Evolutionary conservation across 2,113 vertebrate species (phyloP).

Genomic region (Serinus canaria): DNA sequence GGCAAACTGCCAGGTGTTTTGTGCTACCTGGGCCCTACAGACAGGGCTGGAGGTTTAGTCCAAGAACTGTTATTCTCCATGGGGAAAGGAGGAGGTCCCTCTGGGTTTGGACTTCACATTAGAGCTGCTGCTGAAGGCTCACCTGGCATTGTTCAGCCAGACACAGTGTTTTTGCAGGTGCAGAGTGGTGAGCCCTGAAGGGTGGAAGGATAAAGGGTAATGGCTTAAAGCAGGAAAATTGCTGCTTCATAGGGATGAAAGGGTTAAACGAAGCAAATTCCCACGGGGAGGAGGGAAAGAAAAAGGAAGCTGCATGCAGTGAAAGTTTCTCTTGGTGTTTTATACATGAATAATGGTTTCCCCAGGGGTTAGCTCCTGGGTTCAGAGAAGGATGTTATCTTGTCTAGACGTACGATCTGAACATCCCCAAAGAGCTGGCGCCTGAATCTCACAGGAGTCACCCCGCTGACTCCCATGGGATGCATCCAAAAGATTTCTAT

Average conservation of each 20-base stretch:
- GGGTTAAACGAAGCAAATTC: slow-evolving; percentile 59
- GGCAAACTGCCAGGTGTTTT: background rate
- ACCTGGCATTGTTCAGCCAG: slow-evolving; percentile 22
- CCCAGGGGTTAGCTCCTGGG: slow-evolving; percentile 54
- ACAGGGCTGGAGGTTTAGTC: background rate
- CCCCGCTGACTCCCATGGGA: slow-evolving; percentile 38
- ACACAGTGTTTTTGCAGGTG: slow-evolving; percentile 18
- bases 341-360: slow-evolving; percentile 55
- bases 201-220: background rate
- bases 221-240: background rate
- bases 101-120: slow-evolving; percentile 44
- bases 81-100: background rate
- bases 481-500: slow-evolving; percentile 46
- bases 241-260: background rate
- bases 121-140: background rate
- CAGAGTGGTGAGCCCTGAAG: slow-evolving; percentile 12
- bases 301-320: slow-evolving; percentile 5
- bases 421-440: slow-evolving; percentile 56
- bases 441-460: slow-evolving; percentile 45
- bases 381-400: slow-evolving; percentile 60
- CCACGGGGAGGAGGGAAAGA: slow-evolving; percentile 31
- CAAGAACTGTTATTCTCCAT: background rate
- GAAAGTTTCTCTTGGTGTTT: slow-evolving; percentile 40
- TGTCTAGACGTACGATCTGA: slow-evolving; percentile 56
- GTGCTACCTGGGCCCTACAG: background rate